Conservation (phyloP, 2,113 vertebrate species). For the Mola mola region DNA sequence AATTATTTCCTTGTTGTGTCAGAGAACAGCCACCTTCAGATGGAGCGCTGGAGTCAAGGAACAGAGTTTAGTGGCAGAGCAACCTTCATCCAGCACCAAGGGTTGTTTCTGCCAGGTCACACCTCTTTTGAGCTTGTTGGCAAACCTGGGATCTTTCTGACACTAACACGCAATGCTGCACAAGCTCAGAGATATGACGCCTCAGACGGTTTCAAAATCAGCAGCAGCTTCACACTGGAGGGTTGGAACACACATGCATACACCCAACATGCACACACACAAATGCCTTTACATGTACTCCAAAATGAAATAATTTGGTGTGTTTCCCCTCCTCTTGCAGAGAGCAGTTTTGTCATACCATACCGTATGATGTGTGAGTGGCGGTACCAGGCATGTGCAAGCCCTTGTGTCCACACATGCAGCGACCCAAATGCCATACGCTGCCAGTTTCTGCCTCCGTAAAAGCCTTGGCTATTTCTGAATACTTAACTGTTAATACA, state of each 20-base stretch:
- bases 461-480: conserved; percentile 73
- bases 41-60: conserved; percentile 88
- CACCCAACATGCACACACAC: neutral
- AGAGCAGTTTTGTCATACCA: conserved; percentile 90
- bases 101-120: conserved; percentile 89
- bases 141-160: conserved; percentile 91
- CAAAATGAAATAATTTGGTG: conserved; percentile 1
- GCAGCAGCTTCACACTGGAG: conserved; percentile 92
- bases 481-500: neutral
- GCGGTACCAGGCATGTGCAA: conserved; percentile 92
- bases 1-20: conserved; percentile 92
- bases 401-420: conserved; percentile 92
- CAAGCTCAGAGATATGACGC: conserved; percentile 88
- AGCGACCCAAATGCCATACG: conserved; percentile 87
- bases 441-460: conserved; percentile 94
- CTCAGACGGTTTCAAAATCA: conserved; percentile 88
- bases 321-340: conserved; percentile 70
- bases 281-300: neutral
- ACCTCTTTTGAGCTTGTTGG: conserved; percentile 90
- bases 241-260: conserved; percentile 78
- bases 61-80: conserved; percentile 84
- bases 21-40: conserved; percentile 76
- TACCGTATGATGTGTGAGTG: conserved; percentile 97
- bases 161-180: conserved; percentile 81
- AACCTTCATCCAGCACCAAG: conserved; percentile 94